Conservation (phyloP, 1,140 invertebrate genomes). For the Drosophila pseudoobscura region DNA sequence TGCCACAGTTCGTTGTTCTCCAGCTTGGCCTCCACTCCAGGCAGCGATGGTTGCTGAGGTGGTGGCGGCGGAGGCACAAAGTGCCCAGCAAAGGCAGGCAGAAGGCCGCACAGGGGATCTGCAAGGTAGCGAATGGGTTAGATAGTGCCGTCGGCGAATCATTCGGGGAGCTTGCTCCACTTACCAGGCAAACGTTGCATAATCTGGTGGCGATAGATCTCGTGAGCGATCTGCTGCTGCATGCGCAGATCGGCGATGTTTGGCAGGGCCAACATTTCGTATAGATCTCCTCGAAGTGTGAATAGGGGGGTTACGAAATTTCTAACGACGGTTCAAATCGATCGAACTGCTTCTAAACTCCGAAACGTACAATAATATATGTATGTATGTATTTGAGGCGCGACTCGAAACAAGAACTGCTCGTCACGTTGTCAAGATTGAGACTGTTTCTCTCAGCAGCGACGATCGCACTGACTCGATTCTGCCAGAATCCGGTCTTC, state of each 20-base stretch:
- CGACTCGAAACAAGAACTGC: conserved; percentile 45
- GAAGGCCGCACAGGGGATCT: conserved; percentile 79
- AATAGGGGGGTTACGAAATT: neutral
- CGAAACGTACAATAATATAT: too few species aligned
- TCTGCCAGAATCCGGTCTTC: conserved; percentile 66
- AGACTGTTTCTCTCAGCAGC: conserved; percentile 54
- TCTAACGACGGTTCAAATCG: neutral
- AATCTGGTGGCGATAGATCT: conserved; percentile 83
- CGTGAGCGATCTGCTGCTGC: conserved; percentile 82
- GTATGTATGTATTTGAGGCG: conserved; percentile 1
- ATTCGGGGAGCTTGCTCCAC: conserved; percentile 2
- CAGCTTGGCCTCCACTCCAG: conserved; percentile 85
- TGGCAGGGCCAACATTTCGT: conserved; percentile 71
- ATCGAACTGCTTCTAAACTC: conserved; percentile 6
- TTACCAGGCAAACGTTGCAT: conserved; percentile 83
- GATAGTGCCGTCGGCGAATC: conserved; percentile 58
- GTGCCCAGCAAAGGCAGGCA: conserved; percentile 64
- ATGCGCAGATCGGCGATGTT: conserved; percentile 79
- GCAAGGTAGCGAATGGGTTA: neutral
- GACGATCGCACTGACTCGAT: conserved; percentile 43
- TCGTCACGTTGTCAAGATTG: conserved; percentile 63
- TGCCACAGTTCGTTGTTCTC: conserved; percentile 98
- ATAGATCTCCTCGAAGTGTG: conserved; percentile 1
- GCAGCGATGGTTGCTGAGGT: conserved; percentile 58
- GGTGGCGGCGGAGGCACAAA: conserved; percentile 56